Percentiles rank a stretch among this genome's conserved stretches.
Evolutionary conservation across 2,888 invertebrate species (phyloP).

Genomic region (Bhutanitis thaidina): DNA sequence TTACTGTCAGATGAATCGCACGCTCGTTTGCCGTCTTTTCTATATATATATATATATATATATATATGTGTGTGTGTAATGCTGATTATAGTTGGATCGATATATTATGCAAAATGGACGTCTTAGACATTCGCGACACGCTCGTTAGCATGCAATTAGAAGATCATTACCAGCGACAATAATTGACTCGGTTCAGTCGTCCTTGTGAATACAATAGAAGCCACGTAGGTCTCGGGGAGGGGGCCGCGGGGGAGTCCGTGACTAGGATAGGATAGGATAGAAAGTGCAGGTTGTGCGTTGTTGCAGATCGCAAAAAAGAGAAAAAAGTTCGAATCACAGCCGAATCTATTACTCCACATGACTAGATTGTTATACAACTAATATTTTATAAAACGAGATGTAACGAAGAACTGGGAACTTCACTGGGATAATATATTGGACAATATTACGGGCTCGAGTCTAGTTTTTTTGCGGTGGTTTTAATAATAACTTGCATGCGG

Average conservation of each 20-base stretch:
- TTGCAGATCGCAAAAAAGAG: no score
- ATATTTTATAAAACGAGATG: no score
- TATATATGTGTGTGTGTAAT: no score
- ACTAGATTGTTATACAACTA: no score
- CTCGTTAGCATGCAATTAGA: slow-evolving; percentile 14
- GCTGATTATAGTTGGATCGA: neutral
- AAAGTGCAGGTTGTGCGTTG: slow-evolving; percentile 1
- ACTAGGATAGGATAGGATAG: neutral
- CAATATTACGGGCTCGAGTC: slow-evolving; percentile 12
- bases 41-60: no score
- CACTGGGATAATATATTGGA: no score
- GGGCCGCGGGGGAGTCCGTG: neutral
- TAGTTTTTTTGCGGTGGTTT: slow-evolving; percentile 7
- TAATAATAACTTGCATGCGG: slow-evolving; percentile 8
- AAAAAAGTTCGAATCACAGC: no score
- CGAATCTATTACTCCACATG: no score
- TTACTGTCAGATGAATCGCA: no score
- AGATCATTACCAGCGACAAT: slow-evolving; percentile 17
- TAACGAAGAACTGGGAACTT: no score
- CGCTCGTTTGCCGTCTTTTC: no score
- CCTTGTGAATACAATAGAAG: slow-evolving; percentile 15
- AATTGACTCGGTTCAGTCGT: slow-evolving; percentile 15
- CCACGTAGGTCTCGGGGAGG: neutral
- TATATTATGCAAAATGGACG: slow-evolving; percentile 1
- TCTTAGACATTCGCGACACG: neutral